phyloP scores from a whole-genome alignment of 2,113 vertebrate genomes.

The Gallinago jamesoni region DNA sequence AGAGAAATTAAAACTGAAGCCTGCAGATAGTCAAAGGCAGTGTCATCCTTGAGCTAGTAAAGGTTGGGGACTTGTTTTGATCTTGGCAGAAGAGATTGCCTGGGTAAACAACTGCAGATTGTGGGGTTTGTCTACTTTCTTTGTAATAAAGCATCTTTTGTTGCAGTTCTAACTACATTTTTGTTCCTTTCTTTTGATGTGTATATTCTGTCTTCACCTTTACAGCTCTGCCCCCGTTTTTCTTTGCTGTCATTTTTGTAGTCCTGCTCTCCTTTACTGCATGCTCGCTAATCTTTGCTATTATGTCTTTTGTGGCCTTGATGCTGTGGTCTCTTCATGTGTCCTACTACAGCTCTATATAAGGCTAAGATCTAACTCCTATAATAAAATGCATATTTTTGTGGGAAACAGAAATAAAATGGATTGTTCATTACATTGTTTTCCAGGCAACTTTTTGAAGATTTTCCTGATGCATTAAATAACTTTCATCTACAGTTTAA shows the following conservation, averaged over 20 bases:
- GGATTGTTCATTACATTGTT: not conserved
- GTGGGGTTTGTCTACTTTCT: not conserved
- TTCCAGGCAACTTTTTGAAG: not conserved
- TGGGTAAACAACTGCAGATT: not conserved
- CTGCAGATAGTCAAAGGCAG: not conserved
- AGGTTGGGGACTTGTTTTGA: not conserved
- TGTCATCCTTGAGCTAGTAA: not conserved
- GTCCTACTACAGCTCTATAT: not conserved
- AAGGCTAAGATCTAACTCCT: not conserved
- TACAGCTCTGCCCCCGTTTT: not conserved
- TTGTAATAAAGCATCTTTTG: not conserved
- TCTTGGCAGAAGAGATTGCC: not conserved
- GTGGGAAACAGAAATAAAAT: not conserved
- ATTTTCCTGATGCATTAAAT: not conserved
- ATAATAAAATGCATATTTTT: not conserved
- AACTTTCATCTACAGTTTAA: not conserved
- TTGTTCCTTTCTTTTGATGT: not conserved
- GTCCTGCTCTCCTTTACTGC: not conserved
- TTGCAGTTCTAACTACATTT: not conserved
- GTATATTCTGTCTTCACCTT: not conserved
- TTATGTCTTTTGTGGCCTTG: not conserved
- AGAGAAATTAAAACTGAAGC: not conserved
- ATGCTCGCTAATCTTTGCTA: not conserved
- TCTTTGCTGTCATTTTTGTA: not conserved
- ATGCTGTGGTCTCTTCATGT: not conserved